A percentile compares a stretch with the other conserved stretches of the same genome.
phyloP scores from a whole-genome alignment of 35 echinoderm and acorn worm genomes.

The Chiridota heheva region DNA sequence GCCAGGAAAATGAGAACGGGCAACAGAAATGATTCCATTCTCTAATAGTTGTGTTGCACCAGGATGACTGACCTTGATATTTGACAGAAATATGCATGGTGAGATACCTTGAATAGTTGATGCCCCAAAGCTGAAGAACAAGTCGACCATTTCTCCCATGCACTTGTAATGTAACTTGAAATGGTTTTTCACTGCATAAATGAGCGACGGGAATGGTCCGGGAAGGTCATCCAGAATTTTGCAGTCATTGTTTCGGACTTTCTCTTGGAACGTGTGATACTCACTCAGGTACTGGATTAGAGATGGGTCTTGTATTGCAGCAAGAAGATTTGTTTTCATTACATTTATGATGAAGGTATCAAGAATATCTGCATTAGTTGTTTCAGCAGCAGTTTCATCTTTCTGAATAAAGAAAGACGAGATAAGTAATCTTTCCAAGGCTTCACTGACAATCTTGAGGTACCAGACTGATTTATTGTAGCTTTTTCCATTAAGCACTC shows the following conservation, averaged over 20 bases:
- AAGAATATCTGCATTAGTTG: not conserved
- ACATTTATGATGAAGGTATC: not conserved
- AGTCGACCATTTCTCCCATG: slow-evolving; percentile 42
- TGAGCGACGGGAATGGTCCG: slow-evolving; percentile 53
- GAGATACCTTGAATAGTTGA: slow-evolving; percentile 69
- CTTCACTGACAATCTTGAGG: slow-evolving; percentile 22
- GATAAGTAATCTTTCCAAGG: not conserved
- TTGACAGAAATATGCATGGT: slow-evolving; percentile 47
- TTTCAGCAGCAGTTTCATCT: not conserved
- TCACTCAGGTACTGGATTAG: too few species aligned
- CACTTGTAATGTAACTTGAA: slow-evolving; percentile 29
- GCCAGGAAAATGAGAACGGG: slow-evolving; percentile 61
- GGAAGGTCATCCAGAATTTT: slow-evolving; percentile 60
- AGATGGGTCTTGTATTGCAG: too few species aligned
- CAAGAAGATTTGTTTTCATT: too few species aligned
- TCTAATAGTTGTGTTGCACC: slow-evolving; percentile 43
- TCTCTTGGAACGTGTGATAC: too few species aligned
- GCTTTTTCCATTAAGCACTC: slow-evolving; percentile 39
- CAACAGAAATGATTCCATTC: slow-evolving; percentile 56
- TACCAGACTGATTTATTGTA: slow-evolving; percentile 40
- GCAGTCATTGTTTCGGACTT: slow-evolving; percentile 55
- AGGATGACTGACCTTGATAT: slow-evolving; percentile 51
- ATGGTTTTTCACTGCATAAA: slow-evolving; percentile 72
- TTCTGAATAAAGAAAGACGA: not conserved
- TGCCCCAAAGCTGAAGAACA: slow-evolving; percentile 64